Percentiles rank a stretch among this genome's conserved stretches.
Conservation (phyloP, 2,113 vertebrate species). For the Quiscalus mexicanus region DNA sequence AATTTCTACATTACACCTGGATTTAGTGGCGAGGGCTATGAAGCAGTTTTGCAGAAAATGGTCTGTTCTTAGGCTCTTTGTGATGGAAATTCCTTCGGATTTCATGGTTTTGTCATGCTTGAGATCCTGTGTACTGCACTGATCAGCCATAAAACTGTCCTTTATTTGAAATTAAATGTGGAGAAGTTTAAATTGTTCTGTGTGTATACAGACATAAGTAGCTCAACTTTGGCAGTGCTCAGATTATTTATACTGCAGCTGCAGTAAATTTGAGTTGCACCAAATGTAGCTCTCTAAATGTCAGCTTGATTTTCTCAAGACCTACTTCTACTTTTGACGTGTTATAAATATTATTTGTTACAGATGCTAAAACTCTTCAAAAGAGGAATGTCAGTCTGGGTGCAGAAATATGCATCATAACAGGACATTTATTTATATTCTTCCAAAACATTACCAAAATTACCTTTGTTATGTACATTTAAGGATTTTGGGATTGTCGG, state of each 20-base stretch:
- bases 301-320: constrained; percentile 55
- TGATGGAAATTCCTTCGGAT: neutral
- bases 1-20: neutral
- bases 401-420: neutral
- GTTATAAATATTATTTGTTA: constrained; percentile 39
- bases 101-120: constrained; percentile 28
- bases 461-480: neutral
- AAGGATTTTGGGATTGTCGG: neutral
- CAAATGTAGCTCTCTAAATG: constrained; percentile 56
- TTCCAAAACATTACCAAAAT: neutral
- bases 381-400: neutral
- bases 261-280: constrained; percentile 45
- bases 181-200: constrained; percentile 37
- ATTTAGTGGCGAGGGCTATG: neutral
- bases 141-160: neutral
- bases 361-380: constrained; percentile 33
- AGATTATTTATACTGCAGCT: constrained; percentile 53
- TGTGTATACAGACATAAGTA: constrained; percentile 32
- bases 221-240: constrained; percentile 31
- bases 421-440: neutral
- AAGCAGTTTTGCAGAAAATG: neutral
- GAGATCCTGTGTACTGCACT: neutral
- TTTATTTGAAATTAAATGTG: constrained; percentile 49
- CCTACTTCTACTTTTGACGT: constrained; percentile 47
- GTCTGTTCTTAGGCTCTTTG: neutral